Evolutionary conservation across 2,113 vertebrate species (phyloP), one percentile per base, ranked within the genome.

Genomic region (Syngnathus floridae): DNA sequence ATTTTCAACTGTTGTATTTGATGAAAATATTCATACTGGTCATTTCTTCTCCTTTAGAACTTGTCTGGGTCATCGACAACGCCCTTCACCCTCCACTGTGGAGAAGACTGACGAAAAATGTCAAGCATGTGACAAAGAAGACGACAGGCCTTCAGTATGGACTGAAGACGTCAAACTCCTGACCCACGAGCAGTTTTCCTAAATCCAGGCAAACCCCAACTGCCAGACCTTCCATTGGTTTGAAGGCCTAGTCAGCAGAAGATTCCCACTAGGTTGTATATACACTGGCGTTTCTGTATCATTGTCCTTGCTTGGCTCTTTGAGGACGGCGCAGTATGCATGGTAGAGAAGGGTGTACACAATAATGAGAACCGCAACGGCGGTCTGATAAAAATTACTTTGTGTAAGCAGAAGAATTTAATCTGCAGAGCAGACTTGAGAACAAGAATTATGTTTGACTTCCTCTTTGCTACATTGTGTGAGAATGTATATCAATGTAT

Each of bases 101-200:
- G 86, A 80, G 85, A 77, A 73, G 71, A 81, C 72, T 84, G 80
- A 86, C 81, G 81, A 88, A 80, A 77, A 82, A 76, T 73, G 73
- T 79, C 64, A 65, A 76, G 74, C 72, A 65, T 63, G 78, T 60
- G 73, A 84, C 10, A 65, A 84, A 71, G 79, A 85, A 69, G 77
- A 79, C 61, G 68, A 79, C 67, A 58, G 70, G 76, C 74, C 75
- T 88, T 80, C 70, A 72, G 62, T 64, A 49, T 73, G 74, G 76
- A 82, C 72, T 84, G 79, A 88, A 78, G 82, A 85, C 71, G 76
- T 83, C 64, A 73, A 73, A 51, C 10, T 19, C 22, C 31, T 19
- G 19, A 51, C 7, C 35, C 37, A 13, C 4, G 19, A 52, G 37
- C 49, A 17, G n/a, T 79, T 76, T 70, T 60, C 75, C 19, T 16